Percentiles rank a stretch among this genome's conserved stretches.
Evolutionary conservation across 2,797 vertebrate species (phyloP).

Genomic region (Carapus acus): DNA sequence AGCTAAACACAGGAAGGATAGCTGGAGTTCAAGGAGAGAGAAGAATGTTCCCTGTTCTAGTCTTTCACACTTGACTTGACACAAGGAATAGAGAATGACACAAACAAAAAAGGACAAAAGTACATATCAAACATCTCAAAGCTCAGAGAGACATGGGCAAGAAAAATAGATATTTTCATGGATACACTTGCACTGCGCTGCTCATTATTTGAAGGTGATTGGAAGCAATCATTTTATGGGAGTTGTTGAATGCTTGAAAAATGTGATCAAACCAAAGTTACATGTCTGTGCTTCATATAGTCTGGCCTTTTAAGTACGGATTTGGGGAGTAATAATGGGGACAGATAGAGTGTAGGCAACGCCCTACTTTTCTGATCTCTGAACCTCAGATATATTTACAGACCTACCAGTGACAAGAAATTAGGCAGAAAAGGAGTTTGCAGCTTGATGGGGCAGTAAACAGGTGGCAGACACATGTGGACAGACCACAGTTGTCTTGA

Average conservation of each 20-base stretch:
- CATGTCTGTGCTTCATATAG: no score
- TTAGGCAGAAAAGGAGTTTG: conserved; percentile 27
- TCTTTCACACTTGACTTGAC: conserved; percentile 62
- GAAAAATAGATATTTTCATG: conserved; percentile 50
- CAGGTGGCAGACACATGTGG: conserved; percentile 56
- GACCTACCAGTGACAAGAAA: conserved; percentile 57
- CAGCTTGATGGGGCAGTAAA: conserved; percentile 56
- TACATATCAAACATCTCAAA: conserved; percentile 62
- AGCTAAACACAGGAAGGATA: not conserved
- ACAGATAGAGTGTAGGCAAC: not conserved
- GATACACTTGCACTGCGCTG: conserved; percentile 48
- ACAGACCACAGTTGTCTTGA: conserved; percentile 47
- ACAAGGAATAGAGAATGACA: conserved; percentile 67
- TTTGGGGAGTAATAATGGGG: no score
- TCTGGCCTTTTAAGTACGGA: no score
- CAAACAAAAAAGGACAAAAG: conserved; percentile 62
- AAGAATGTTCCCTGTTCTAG: conserved; percentile 46
- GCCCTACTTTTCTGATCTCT: conserved; percentile 24
- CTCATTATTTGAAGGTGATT: conserved; percentile 68
- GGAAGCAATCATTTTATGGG: conserved; percentile 29
- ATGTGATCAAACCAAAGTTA: conserved; percentile 21
- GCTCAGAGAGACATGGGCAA: conserved; percentile 58
- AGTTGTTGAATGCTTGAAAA: conserved; percentile 16
- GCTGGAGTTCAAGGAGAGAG: conserved; percentile 11
- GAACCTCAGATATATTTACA: conserved; percentile 66